These are phyloP conservation scores for Pantherophis guttatus DNA, from an alignment of 2,113 vertebrate species.

Conservation along the genomic window DNA sequence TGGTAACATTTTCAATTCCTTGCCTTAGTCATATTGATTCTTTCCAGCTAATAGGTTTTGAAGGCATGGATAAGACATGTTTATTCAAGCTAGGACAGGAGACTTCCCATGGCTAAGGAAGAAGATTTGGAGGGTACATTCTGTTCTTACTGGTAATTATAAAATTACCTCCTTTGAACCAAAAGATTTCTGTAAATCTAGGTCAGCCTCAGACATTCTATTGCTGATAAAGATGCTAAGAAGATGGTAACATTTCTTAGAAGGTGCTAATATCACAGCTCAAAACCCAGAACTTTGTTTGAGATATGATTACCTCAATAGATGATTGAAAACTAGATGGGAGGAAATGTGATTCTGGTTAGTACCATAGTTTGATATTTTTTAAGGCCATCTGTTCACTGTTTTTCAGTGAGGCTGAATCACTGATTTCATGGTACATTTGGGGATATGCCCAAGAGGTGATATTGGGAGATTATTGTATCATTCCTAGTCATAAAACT, in stretches of 20 bases:
- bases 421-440: not conserved
- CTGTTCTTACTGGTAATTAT: not conserved
- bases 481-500: no score
- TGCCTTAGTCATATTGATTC: not conserved
- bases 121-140: not conserved
- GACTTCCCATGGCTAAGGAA: not conserved
- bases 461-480: no score
- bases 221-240: no score
- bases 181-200: no score
- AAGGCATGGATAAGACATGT: not conserved
- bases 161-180: no score
- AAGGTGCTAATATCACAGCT: not conserved
- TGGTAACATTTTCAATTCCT: not conserved
- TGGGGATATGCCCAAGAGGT: not conserved
- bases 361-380: no score
- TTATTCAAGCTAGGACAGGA: not conserved
- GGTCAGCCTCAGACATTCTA: no score
- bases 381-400: not conserved
- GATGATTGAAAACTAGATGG: not conserved
- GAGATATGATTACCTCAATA: not conserved
- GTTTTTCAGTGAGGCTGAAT: not conserved
- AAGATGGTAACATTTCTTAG: no score
- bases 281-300: not conserved
- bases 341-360: no score
- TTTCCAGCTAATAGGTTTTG: not conserved